These are phyloP conservation scores for Hyaena hyaena DNA, from an alignment of 2,113 vertebrate genomes.

Conservation along the genomic window DNA sequence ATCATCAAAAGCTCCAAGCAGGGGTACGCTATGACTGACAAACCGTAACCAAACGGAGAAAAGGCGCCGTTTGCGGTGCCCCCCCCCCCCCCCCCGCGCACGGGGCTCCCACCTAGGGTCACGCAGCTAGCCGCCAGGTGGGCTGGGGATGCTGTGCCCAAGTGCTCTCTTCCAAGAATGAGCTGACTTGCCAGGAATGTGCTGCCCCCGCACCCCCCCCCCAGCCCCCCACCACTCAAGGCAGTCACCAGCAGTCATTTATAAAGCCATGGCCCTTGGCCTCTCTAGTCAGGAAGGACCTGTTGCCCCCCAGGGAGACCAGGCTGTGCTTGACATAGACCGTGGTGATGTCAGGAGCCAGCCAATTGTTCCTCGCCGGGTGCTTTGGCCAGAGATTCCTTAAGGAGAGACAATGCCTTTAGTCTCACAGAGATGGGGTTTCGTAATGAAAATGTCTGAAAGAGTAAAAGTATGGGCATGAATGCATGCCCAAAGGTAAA, in stretches of 20 bases:
- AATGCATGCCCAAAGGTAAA: conserved; percentile 18
- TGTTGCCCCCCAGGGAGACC: neutral
- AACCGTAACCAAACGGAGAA: neutral
- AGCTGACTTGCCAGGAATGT: neutral
- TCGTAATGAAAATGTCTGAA: neutral
- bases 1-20: neutral
- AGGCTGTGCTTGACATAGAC: neutral
- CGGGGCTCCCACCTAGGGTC: neutral
- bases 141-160: neutral
- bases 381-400: neutral
- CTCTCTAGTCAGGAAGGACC: neutral
- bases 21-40: neutral
- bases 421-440: neutral
- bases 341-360: neutral
- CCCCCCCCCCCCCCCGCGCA: neutral
- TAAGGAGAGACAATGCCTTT: neutral
- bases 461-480: neutral
- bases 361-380: neutral
- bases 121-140: neutral
- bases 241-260: neutral
- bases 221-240: neutral
- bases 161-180: neutral
- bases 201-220: neutral
- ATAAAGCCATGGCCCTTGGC: neutral
- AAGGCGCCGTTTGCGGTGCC: neutral